A percentile compares a stretch with the other conserved stretches of the same genome.
phyloP scores from a whole-genome alignment of 2,113 vertebrate species.

The Engraulis encrasicolus region DNA sequence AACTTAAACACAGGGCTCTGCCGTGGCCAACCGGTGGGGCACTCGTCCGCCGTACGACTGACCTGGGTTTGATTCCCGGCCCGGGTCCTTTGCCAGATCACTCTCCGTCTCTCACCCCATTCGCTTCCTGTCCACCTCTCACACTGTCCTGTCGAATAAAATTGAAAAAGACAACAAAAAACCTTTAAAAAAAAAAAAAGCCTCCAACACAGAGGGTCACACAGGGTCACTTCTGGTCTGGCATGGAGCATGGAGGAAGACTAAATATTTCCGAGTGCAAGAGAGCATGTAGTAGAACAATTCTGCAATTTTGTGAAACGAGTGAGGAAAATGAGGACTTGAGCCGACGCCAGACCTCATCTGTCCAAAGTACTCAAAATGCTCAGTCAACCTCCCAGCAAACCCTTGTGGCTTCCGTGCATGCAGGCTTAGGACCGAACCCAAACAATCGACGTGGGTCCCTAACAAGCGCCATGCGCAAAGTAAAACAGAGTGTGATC shows the following conservation, averaged over 20 bases:
- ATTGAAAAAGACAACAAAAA: too few species aligned
- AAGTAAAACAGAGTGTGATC: not conserved
- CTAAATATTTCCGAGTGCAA: constrained; percentile 12
- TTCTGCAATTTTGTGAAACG: not conserved
- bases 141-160: too few species aligned
- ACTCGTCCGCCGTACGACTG: too few species aligned
- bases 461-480: not conserved
- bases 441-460: not conserved
- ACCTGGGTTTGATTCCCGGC: too few species aligned
- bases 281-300: not conserved
- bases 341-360: constrained; percentile 40
- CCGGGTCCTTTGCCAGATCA: too few species aligned
- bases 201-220: too few species aligned
- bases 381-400: constrained; percentile 55
- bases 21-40: too few species aligned
- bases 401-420: not conserved
- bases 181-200: too few species aligned
- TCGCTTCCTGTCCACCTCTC: too few species aligned
- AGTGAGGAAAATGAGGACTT: not conserved
- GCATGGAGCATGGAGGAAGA: constrained; percentile 15
- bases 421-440: not conserved
- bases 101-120: too few species aligned
- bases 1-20: constrained; percentile 31
- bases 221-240: too few species aligned
- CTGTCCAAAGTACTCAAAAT: constrained; percentile 52